These are phyloP conservation scores for Ellobius talpinus DNA, from an alignment of 2,113 vertebrate genomes.

Conservation along the genomic window DNA sequence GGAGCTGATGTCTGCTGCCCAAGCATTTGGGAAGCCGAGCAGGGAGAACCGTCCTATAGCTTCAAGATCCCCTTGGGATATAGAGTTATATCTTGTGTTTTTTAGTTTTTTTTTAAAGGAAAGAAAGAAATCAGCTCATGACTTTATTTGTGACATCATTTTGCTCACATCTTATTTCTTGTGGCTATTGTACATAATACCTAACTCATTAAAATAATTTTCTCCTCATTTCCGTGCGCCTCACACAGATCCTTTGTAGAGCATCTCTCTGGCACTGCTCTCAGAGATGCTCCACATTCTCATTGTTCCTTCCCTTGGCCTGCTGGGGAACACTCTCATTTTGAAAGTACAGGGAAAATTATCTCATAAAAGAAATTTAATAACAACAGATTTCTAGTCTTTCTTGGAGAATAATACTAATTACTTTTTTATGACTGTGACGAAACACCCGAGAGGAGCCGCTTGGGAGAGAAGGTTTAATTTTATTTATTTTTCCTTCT, in stretches of 20 bases:
- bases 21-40: neutral
- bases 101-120: neutral
- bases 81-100: neutral
- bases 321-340: constrained; percentile 54
- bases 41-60: too few species aligned
- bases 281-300: neutral
- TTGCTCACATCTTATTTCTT: constrained; percentile 48
- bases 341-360: constrained; percentile 66
- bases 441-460: neutral
- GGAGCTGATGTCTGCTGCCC: neutral
- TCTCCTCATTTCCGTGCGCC: neutral
- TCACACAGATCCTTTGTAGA: neutral
- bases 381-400: constrained; percentile 67
- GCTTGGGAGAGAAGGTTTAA: neutral
- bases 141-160: constrained; percentile 40
- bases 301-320: neutral
- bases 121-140: constrained; percentile 43
- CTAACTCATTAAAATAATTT: constrained; percentile 32
- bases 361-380: constrained; percentile 67
- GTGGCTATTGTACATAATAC: neutral
- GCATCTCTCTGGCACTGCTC: rapidly evolving
- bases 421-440: neutral
- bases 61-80: neutral
- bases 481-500: neutral
- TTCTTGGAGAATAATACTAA: neutral